Base-by-base conservation (phyloP, 2,888 invertebrate genomes). In the Eretmocerus hayati region DNA sequence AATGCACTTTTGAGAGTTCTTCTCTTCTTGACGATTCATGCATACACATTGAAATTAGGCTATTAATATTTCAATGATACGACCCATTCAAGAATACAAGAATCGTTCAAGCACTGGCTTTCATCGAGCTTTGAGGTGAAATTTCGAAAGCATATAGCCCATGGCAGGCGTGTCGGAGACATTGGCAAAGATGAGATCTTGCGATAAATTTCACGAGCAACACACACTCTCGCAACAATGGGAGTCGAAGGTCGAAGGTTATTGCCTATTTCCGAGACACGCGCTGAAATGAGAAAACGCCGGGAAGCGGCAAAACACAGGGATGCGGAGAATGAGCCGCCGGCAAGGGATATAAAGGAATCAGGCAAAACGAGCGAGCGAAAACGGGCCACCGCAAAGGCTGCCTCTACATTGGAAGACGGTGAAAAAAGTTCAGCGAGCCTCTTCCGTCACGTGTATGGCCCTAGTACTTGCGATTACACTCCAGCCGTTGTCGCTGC, bases 191-290 rank as follows among this genome's bases (percentile, higher is more conserved):
- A 39, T 45, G 31, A 23, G 33, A 22, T 31, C 46, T 33, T 5
- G 20, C 20, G 37, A 4, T 46, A 19, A 32, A 20, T 32, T 43
- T 48, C n/a, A n/a, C n/a, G n/a, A n/a, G n/a, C n/a, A n/a, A n/a
- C n/a, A n/a, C n/a, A n/a, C n/a, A n/a, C n/a, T n/a, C n/a, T n/a
- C n/a, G n/a, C n/a, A n/a, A n/a, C n/a, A 26, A 11, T 6, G 11
- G 26, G 8, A 11, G 26, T 21, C 47, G 32, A 15, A 32, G 42
- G 32, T 26, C 48, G 36, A 45, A 50, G 57, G 58, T 59, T 59
- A 59, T 59, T 61, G 57, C 54, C 57, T 55, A 58, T 59, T 58
- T 53, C 48, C 39, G 46, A 37, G 43, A 40, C 43, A 37, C 45
- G 44, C 41, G 30, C 42, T 11, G 42, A 42, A 52, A 50, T 48